These are phyloP conservation scores for Pelvicachromis taeniatus DNA, from an alignment of 2,113 vertebrate genomes.

Conservation along the genomic window DNA sequence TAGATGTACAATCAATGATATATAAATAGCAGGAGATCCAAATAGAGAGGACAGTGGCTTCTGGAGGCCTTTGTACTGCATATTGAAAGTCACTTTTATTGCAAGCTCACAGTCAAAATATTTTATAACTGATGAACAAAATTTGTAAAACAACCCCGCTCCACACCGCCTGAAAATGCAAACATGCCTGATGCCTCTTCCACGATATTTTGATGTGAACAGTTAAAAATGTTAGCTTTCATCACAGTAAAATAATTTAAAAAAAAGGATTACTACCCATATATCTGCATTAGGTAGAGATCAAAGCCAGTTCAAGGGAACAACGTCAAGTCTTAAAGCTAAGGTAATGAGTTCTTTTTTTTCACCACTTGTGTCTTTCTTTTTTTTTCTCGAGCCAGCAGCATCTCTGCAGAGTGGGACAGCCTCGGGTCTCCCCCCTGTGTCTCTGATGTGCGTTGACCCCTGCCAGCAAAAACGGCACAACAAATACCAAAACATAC, in stretches of 20 bases:
- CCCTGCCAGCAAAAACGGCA: slow-evolving; percentile 6
- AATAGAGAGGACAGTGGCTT: neutral
- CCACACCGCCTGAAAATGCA: neutral
- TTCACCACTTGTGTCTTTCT: neutral
- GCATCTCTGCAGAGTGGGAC: slow-evolving; percentile 22
- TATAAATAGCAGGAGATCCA: neutral
- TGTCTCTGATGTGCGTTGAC: slow-evolving; percentile 39
- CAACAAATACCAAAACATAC: slow-evolving; percentile 37
- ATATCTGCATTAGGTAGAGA: slow-evolving; percentile 47
- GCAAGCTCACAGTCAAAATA: neutral
- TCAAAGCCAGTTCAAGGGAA: slow-evolving; percentile 49
- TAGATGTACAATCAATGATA: neutral
- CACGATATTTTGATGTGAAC: slow-evolving; percentile 35
- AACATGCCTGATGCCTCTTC: slow-evolving; percentile 3
- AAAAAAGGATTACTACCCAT: slow-evolving; percentile 17
- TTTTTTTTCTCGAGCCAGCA: slow-evolving; percentile 29
- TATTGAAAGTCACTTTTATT: neutral
- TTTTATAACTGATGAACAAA: neutral
- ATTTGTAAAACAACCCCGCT: neutral
- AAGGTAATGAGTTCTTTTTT: slow-evolving; percentile 45
- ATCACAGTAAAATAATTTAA: slow-evolving; percentile 36
- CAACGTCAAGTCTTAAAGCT: slow-evolving; percentile 20
- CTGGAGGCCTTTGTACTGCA: neutral
- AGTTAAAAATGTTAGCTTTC: slow-evolving; percentile 56
- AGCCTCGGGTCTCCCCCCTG: slow-evolving; percentile 6